Evolutionary conservation across 2,113 vertebrate species (phyloP).

Genomic region (Neolamprologus falcicula): DNA sequence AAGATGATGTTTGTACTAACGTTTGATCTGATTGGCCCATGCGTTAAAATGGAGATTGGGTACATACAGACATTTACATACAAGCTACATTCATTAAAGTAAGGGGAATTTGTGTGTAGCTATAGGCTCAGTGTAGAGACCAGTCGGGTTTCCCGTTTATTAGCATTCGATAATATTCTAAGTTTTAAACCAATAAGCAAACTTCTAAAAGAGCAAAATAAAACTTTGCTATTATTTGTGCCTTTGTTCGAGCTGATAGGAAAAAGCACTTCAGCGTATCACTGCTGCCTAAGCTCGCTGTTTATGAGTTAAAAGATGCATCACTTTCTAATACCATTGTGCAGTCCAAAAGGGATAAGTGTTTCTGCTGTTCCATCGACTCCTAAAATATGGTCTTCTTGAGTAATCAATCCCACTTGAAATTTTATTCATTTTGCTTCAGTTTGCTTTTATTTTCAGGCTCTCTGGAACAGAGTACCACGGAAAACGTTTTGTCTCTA

Average conservation of each 20-base stretch:
- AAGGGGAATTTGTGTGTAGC: neutral
- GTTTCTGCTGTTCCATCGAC: neutral
- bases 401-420: neutral
- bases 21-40: neutral
- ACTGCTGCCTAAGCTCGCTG: neutral
- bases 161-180: neutral
- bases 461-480: neutral
- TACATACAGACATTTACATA: neutral
- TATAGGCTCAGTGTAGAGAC: neutral
- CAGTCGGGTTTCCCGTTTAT: fast-evolving
- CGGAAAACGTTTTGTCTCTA: neutral
- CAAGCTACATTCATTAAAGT: neutral
- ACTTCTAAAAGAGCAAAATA: neutral
- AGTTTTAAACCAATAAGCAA: neutral
- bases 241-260: neutral
- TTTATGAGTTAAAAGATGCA: neutral
- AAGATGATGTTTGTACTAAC: neutral
- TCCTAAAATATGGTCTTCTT: neutral
- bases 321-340: neutral
- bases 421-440: neutral
- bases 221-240: neutral
- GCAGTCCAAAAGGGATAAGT: neutral
- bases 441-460: neutral
- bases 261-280: neutral
- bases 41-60: neutral